Evolutionary conservation across 2,888 invertebrate genomes (phyloP).

Genomic region (Bimastos eiseni): DNA sequence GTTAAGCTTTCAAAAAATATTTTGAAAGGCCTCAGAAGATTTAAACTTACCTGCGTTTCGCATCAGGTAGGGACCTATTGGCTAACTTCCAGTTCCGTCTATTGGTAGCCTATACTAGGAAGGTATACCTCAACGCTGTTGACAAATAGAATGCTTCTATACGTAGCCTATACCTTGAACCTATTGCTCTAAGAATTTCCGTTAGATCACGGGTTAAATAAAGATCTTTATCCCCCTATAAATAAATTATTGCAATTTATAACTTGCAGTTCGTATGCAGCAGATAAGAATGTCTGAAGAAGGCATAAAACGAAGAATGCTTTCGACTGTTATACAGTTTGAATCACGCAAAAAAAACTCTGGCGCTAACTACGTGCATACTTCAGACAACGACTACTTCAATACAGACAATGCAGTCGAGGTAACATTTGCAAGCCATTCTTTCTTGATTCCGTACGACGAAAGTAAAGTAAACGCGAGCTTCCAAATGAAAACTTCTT

Average conservation of each 20-base stretch:
- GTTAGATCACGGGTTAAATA: neutral
- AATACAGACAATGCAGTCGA: neutral
- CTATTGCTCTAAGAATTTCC: neutral
- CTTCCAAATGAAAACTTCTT: too few species aligned
- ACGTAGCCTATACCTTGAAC: too few species aligned
- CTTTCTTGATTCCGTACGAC: neutral
- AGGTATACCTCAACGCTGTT: neutral
- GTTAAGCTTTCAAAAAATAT: neutral
- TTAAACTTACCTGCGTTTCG: neutral
- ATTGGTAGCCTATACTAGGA: neutral
- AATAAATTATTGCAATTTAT: neutral
- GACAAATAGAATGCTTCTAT: neutral
- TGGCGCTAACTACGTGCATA: neutral
- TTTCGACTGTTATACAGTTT: neutral
- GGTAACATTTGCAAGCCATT: neutral
- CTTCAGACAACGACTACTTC: neutral
- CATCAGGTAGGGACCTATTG: neutral
- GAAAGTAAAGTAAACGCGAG: neutral
- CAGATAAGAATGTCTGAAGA: neutral
- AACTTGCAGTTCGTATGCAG: neutral
- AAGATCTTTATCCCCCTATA: neutral
- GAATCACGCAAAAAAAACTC: neutral
- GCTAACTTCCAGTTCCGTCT: neutral
- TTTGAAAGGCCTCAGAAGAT: neutral
- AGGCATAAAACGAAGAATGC: neutral